Percentiles rank a stretch among this genome's conserved stretches.
These are phyloP conservation scores for Tiphia femorata DNA, from an alignment of 2,888 invertebrate species.

Conservation along the genomic window DNA sequence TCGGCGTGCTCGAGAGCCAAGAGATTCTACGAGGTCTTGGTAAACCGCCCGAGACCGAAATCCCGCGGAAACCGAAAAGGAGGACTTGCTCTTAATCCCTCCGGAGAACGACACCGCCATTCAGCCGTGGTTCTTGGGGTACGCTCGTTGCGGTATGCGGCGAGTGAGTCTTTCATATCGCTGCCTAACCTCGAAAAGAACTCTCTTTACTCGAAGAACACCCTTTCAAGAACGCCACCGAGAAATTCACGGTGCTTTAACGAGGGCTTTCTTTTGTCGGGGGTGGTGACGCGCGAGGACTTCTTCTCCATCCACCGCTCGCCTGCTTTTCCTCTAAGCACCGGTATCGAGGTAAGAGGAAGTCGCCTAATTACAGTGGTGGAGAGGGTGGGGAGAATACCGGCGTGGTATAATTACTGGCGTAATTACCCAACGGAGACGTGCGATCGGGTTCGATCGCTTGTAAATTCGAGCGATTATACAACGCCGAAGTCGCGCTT, in stretches of 20 bases:
- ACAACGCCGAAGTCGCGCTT: too few species aligned
- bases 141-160: constrained; percentile 18
- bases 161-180: constrained; percentile 12
- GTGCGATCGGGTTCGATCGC: too few species aligned
- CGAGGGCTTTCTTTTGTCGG: constrained; percentile 22
- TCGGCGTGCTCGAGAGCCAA: too few species aligned
- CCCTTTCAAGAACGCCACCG: constrained; percentile 16
- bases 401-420: too few species aligned
- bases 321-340: too few species aligned
- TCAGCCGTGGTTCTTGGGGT: not conserved
- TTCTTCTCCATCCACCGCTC: too few species aligned
- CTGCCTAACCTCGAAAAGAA: constrained; percentile 11
- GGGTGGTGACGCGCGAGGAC: not conserved
- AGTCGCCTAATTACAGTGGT: too few species aligned
- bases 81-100: constrained; percentile 34
- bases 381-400: too few species aligned
- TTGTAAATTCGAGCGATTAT: too few species aligned
- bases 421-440: too few species aligned
- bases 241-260: constrained; percentile 26
- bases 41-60: constrained; percentile 8
- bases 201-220: constrained; percentile 3
- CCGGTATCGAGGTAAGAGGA: too few species aligned
- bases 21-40: too few species aligned
- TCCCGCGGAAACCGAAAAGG: constrained; percentile 22
- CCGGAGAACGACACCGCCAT: constrained; percentile 23